Evolutionary conservation across 2,113 vertebrate genomes (phyloP).

Genomic region (Equus quagga): DNA sequence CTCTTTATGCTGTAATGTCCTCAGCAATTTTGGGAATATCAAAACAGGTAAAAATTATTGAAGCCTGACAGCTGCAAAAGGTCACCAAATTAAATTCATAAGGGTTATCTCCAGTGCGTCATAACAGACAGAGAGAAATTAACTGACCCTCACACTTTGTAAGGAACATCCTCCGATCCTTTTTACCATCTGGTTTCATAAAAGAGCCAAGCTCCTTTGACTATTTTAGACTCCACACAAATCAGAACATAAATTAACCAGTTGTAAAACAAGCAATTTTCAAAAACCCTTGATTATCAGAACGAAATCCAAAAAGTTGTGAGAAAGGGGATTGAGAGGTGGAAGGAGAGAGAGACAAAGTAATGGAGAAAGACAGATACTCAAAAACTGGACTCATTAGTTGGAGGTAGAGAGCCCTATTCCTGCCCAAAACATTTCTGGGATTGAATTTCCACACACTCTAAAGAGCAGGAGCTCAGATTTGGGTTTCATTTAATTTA

Average conservation of each 20-base stretch:
- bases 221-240: background rate
- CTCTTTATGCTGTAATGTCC: constrained; percentile 29
- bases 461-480: background rate
- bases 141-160: background rate
- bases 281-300: background rate
- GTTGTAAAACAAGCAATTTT: background rate
- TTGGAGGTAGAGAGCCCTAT: background rate
- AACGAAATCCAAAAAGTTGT: background rate
- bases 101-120: constrained; percentile 46
- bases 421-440: background rate
- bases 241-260: constrained; percentile 12
- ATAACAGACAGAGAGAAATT: background rate
- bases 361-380: background rate
- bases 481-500: background rate
- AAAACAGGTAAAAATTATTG: constrained; percentile 78
- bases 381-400: background rate
- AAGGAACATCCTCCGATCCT: background rate
- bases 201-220: constrained; percentile 14
- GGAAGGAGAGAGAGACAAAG: background rate
- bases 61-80: constrained; percentile 85
- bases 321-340: background rate
- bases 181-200: constrained; percentile 24
- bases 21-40: constrained; percentile 65
- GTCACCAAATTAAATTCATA: constrained; percentile 80
- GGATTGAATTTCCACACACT: background rate